Evolutionary conservation across 2,797 vertebrate species (phyloP).

Genomic region (Anabacerthia variegaticeps): DNA sequence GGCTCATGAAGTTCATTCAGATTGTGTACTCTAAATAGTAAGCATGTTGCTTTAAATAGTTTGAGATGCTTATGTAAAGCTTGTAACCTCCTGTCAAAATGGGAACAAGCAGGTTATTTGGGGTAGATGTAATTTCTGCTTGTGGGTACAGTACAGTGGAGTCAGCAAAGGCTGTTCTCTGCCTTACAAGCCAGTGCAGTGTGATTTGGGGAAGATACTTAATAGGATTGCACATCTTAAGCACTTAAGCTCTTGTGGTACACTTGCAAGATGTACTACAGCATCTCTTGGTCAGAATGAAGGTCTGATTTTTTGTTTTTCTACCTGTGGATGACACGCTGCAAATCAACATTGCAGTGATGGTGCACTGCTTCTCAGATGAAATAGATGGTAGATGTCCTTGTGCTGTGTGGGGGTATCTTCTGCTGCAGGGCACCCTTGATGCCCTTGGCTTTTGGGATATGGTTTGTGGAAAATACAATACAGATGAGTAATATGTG

Average conservation of each 20-base stretch:
- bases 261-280: not conserved
- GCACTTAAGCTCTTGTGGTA: not conserved
- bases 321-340: not conserved
- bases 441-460: not conserved
- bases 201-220: not conserved
- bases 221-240: not conserved
- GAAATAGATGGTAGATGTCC: not conserved
- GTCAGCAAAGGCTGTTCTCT: not conserved
- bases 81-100: not conserved
- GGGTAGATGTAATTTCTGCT: not conserved
- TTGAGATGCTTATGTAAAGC: conserved; percentile 33
- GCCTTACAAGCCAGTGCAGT: not conserved
- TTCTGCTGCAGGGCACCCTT: not conserved
- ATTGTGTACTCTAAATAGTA: conserved; percentile 33
- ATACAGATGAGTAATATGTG: not conserved
- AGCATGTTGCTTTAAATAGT: conserved; percentile 36
- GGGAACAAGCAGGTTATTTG: conserved; percentile 24
- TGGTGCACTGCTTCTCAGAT: not conserved
- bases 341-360: not conserved
- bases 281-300: not conserved
- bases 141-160: not conserved
- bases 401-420: fast-evolving
- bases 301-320: not conserved
- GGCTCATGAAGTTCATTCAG: conserved; percentile 19
- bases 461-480: not conserved